Conservation (phyloP, 2,888 invertebrate genomes). For the Chrysomela aeneicollis region DNA sequence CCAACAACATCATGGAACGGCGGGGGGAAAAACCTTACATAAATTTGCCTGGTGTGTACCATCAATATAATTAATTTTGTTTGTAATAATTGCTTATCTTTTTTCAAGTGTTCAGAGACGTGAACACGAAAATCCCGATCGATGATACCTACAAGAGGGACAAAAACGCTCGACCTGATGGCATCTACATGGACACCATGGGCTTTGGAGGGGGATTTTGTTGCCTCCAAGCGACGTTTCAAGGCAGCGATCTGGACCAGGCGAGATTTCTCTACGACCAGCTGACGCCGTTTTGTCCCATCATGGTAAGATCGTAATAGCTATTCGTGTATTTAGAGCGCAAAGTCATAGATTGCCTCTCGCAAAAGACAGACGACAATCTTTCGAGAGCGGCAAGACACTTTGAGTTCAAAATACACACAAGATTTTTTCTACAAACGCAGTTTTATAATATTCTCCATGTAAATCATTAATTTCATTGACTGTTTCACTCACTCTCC, state of each 20-base stretch:
- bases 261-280: conserved; percentile 97
- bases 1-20: conserved; percentile 89
- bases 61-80: too few relatives aligned
- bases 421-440: too few relatives aligned
- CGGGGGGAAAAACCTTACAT: conserved; percentile 95
- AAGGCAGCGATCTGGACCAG: conserved; percentile 95
- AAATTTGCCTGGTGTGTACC: conserved; percentile 86
- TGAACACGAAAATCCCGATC: conserved; percentile 84
- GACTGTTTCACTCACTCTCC: too few relatives aligned
- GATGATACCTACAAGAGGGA: conserved; percentile 74
- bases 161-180: conserved; percentile 81
- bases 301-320: conserved; percentile 91
- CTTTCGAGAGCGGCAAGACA: too few relatives aligned
- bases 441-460: too few relatives aligned
- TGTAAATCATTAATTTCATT: too few relatives aligned
- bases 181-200: conserved; percentile 98
- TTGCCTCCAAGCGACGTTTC: conserved; percentile 94
- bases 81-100: too few relatives aligned
- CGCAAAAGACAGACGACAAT: too few relatives aligned
- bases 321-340: too few relatives aligned
- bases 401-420: too few relatives aligned
- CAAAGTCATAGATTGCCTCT: too few relatives aligned
- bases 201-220: conserved; percentile 99
- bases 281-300: conserved; percentile 94
- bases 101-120: conserved; percentile 84